A percentile compares a stretch with the other conserved stretches of the same genome.
These are phyloP conservation scores for Heliothis virescens DNA, from an alignment of 1,140 invertebrate genomes.

Conservation along the genomic window DNA sequence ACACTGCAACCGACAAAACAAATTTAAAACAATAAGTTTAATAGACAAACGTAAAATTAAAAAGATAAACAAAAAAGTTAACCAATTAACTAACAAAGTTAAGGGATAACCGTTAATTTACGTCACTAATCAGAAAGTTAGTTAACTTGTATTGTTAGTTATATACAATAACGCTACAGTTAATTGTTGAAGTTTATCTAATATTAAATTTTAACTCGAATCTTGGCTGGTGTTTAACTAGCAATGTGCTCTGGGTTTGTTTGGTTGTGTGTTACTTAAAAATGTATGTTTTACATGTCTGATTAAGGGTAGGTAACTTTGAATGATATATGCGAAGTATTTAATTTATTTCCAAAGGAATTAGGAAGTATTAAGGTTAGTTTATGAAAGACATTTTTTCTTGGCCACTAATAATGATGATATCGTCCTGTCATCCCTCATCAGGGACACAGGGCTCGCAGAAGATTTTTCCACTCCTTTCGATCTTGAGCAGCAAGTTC, in stretches of 20 bases:
- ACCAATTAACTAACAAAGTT: slow-evolving; percentile 34
- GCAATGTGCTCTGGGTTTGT: background rate
- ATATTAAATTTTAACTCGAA: slow-evolving; percentile 36
- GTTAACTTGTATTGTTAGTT: slow-evolving; percentile 31
- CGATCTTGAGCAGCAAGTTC: too few species aligned
- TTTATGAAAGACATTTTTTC: too few species aligned
- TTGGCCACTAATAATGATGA: too few species aligned
- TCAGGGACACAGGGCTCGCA: too few species aligned
- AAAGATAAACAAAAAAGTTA: slow-evolving; percentile 33
- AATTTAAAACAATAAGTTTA: background rate
- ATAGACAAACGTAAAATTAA: background rate
- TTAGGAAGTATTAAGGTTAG: too few species aligned
- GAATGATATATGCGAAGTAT: too few species aligned
- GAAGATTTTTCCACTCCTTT: too few species aligned
- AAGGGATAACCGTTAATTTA: slow-evolving; percentile 39
- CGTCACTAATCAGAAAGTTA: slow-evolving; percentile 26
- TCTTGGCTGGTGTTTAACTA: slow-evolving; percentile 6
- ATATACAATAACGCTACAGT: background rate
- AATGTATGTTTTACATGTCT: background rate
- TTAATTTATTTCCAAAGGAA: too few species aligned
- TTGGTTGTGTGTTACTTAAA: background rate
- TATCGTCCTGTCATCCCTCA: too few species aligned
- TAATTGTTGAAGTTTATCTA: slow-evolving; percentile 25
- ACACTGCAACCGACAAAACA: background rate
- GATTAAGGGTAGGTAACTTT: too few species aligned